Base-by-base conservation (phyloP, 2,888 invertebrate genomes). In the Scaptomyza reducta region DNA sequence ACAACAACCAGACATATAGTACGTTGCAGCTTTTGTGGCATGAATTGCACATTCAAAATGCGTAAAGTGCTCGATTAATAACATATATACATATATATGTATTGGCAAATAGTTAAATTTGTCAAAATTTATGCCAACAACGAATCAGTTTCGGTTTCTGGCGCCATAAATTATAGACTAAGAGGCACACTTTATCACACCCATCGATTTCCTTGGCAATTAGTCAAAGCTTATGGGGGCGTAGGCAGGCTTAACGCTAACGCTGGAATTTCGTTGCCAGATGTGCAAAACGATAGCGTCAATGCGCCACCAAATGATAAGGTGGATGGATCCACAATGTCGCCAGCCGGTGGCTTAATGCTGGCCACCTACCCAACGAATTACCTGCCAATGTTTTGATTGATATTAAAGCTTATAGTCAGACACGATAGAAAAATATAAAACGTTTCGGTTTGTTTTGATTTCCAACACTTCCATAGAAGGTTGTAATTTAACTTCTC, bases 311-410 rank as follows among this genome's bases (percentile, higher is more conserved):
- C 31, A 10, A 41, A 7, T 55, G 81, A 81, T 81, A 81, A 81
- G 77, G 84, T 64, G 61, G 31, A 68, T 74, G 59, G 35, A 68
- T 74, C 50, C 67, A 66, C 53, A 76, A 55, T 77, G 67, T 35
- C 55, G 77, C 70, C 77, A 65, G 74, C 71, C 71, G 61, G 41
- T 64, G 77, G 80, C 69, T 77, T 80, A 79, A 35, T 9, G 3
- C 47, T 9, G 33, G 6, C 49, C 22, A n/a, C 45, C 68, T 16
- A 16, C 3, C 40, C 40, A 9, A 40, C 4, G 18, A 72, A 50
- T 27, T 87, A 82, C 82, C 82, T 82, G 82, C 76, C 85, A 87
- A 70, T 87, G 71, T 74, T 75, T 75, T 76, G 76, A 76, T 76
- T 77, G 76, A 76, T 76, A 60, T 67, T 60, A 33, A 3, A 16